Evolutionary conservation across 2,113 vertebrate species (phyloP), one percentile per base, ranked within the genome.

Genomic region (Lagopus muta): DNA sequence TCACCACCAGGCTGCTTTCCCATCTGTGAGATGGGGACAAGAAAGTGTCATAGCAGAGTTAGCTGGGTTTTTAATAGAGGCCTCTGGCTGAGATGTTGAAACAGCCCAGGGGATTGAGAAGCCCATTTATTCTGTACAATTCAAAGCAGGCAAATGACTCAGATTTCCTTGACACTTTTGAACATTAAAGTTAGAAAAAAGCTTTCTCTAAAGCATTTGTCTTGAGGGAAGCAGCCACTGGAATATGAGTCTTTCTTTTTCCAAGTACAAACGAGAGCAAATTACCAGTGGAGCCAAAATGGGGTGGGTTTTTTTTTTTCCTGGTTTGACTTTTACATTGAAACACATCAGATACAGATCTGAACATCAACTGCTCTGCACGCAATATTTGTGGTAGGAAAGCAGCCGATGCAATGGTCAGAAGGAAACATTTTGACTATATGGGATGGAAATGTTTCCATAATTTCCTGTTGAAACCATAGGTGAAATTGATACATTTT

Each of bases 91-190:
- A 62, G 90, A 67, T 80, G 92, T 66, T 3, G 17, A 76, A 92
- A 66, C 60, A 86, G 93, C 90, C 72, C 60, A 93, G 82, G 69
- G 94, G 79, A 61, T n/a, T 77, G 65, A 93, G 92, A 83, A 94
- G 61, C 78, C 70, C 87, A 89, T 94, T 95, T 92, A 94, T 92
- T 79, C 91, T 61, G 72, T 54, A 16, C 52, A 61, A 55, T 40
- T 85, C 74, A 94, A 85, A 92, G 89, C 81, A 71, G 73, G 70
- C 69, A 27, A 93, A 82, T 43, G 82, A 85, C 85, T 95, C 78
- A 66, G 66, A 92, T 85, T 94, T 93, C 84, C 87, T 87, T 62
- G 85, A 92, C 43, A 21, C 74, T 87, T 87, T 13, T 48, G 36
- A 92, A n/a, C 55, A 9, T 34, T 34, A 20, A 82, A 87, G 67